Evolutionary conservation across 2,797 vertebrate genomes (phyloP).

Genomic region (Mareca strepera): DNA sequence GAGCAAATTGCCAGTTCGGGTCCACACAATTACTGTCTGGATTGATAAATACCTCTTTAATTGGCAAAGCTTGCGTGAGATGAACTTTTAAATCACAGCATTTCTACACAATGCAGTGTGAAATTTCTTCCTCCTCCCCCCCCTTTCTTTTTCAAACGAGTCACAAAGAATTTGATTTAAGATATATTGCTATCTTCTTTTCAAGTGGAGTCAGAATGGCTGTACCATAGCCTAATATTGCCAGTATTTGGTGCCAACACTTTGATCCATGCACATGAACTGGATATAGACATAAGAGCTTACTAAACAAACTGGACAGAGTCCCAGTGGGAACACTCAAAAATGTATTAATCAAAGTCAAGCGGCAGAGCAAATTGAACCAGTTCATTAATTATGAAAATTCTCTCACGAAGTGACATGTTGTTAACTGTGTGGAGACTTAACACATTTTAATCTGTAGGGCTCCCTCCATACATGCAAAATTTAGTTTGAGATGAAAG

Average conservation of each 20-base stretch:
- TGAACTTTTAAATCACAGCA: constrained; percentile 60
- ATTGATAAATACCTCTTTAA: constrained; percentile 68
- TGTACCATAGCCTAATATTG: constrained; percentile 28
- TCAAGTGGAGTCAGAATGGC: constrained; percentile 56
- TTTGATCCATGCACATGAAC: constrained; percentile 74
- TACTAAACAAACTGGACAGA: constrained; percentile 79
- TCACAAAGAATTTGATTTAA: constrained; percentile 43
- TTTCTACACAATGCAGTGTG: constrained; percentile 66
- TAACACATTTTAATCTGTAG: constrained; percentile 66
- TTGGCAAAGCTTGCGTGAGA: constrained; percentile 60
- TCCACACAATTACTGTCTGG: constrained; percentile 53
- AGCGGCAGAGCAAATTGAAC: constrained; percentile 80
- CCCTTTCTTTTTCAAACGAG: not conserved
- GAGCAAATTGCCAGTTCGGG: constrained; percentile 55
- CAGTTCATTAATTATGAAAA: constrained; percentile 86
- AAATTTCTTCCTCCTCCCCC: constrained; percentile 50
- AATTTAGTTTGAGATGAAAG: not conserved
- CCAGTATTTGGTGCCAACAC: constrained; percentile 57
- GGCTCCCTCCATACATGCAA: constrained; percentile 8
- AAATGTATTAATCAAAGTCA: constrained; percentile 83
- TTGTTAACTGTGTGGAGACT: constrained; percentile 76
- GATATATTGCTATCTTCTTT: constrained; percentile 59
- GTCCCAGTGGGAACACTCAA: constrained; percentile 77
- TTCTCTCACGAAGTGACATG: constrained; percentile 79
- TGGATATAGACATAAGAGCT: constrained; percentile 78